These are phyloP conservation scores for Crematogaster levior DNA, from an alignment of 2,888 invertebrate species.

Conservation along the genomic window DNA sequence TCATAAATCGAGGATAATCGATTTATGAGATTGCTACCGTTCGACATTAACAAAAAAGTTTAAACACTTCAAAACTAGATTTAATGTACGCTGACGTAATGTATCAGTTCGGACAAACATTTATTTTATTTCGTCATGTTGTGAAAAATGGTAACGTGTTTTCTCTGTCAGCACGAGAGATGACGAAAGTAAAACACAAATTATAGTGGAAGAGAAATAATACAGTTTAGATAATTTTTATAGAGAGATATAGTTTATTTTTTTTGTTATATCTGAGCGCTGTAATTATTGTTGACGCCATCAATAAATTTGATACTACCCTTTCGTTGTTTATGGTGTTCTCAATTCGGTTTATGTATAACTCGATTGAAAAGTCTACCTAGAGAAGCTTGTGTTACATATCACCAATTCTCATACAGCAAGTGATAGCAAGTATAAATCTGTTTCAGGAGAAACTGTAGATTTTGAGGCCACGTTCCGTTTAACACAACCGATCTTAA, in stretches of 20 bases:
- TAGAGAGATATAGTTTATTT: background rate
- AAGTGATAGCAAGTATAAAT: slow-evolving; percentile 20
- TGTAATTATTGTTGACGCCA: too few relatives aligned
- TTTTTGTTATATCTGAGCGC: background rate
- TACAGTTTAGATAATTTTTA: background rate
- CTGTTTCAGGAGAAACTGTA: slow-evolving; percentile 23
- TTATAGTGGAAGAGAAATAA: background rate
- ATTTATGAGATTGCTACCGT: too few relatives aligned
- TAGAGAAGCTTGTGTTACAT: background rate
- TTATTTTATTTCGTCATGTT: slow-evolving; percentile 13
- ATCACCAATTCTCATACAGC: background rate
- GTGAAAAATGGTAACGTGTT: background rate
- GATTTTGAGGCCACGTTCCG: slow-evolving; percentile 5
- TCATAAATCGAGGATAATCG: background rate
- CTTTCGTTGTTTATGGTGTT: background rate
- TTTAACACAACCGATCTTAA: background rate
- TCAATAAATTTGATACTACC: background rate
- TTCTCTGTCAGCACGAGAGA: background rate
- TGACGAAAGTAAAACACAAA: slow-evolving; percentile 16
- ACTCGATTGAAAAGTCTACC: background rate
- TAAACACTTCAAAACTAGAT: background rate
- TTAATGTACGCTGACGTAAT: background rate
- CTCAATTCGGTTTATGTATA: background rate
- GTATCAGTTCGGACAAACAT: slow-evolving; percentile 24
- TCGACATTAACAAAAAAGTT: slow-evolving; percentile 9